Evolutionary conservation across 2,888 invertebrate genomes (phyloP).

Genomic region (Acleris sparsana): DNA sequence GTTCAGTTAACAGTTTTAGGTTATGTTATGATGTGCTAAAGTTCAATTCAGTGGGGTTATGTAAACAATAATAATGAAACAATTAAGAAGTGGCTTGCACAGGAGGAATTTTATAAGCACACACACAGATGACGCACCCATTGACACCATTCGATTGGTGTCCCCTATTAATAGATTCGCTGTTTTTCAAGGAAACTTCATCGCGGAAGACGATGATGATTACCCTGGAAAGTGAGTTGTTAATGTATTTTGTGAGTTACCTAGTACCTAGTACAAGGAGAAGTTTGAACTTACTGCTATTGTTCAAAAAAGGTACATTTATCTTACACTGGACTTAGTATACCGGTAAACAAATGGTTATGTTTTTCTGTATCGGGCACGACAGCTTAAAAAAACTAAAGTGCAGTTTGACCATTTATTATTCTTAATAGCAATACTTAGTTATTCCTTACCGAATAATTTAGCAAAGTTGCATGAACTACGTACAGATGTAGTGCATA

Average conservation of each 20-base stretch:
- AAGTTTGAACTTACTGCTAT: neutral
- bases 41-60: conserved; percentile 40
- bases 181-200: conserved; percentile 67
- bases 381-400: too few species aligned
- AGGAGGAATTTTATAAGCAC: conserved; percentile 68
- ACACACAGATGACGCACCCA: conserved; percentile 61
- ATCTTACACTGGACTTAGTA: too few species aligned
- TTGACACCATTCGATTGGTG: conserved; percentile 70
- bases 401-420: too few species aligned
- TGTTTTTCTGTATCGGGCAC: too few species aligned
- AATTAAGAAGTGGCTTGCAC: conserved; percentile 60
- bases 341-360: too few species aligned
- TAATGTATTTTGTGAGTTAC: neutral
- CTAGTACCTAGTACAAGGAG: neutral
- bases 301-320: too few species aligned
- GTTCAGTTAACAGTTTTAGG: conserved; percentile 42
- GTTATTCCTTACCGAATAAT: too few species aligned
- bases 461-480: too few species aligned
- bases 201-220: conserved; percentile 54
- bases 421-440: too few species aligned
- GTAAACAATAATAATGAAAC: conserved; percentile 53
- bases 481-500: too few species aligned
- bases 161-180: conserved; percentile 71
- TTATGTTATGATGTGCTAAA: conserved; percentile 55
- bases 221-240: conserved; percentile 68